A percentile compares a stretch with the other conserved stretches of the same genome.
Evolutionary conservation across 2,888 invertebrate genomes (phyloP).

Genomic region (Sarcophaga caerulescens): DNA sequence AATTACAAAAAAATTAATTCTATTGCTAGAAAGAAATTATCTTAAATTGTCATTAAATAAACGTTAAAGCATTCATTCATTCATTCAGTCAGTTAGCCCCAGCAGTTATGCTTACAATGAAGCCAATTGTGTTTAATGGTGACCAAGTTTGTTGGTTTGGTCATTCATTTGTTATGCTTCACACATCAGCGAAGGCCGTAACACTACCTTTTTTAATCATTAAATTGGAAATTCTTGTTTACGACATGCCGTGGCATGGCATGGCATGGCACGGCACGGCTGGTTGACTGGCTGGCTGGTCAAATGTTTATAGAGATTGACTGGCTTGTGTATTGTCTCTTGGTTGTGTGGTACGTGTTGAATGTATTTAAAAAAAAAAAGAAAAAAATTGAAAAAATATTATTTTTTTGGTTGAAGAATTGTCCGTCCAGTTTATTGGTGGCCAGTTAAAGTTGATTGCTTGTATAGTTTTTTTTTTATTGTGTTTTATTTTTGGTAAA

Average conservation of each 20-base stretch:
- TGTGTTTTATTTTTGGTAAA: neutral
- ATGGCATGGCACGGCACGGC: constrained; percentile 39
- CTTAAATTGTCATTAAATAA: constrained; percentile 60
- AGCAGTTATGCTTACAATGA: neutral
- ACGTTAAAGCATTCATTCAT: constrained; percentile 30
- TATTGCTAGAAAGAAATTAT: constrained; percentile 56
- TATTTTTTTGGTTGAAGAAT: constrained; percentile 4
- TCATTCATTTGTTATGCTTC: constrained; percentile 74
- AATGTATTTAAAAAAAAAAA: neutral
- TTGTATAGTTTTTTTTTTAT: neutral
- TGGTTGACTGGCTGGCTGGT: neutral
- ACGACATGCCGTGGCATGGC: constrained; percentile 40
- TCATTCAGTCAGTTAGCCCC: constrained; percentile 34
- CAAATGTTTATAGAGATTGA: neutral
- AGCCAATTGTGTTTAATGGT: constrained; percentile 35
- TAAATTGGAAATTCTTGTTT: constrained; percentile 61
- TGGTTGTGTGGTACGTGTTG: constrained; percentile 47
- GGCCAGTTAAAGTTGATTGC: neutral
- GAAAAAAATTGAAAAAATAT: neutral
- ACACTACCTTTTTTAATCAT: constrained; percentile 61
- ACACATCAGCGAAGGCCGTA: constrained; percentile 78
- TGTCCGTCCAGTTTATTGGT: neutral
- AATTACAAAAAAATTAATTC: neutral
- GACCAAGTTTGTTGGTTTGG: constrained; percentile 45
- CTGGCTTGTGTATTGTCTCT: constrained; percentile 10